Conservation (phyloP, 23 tunicate species). For the Styela plicata region DNA sequence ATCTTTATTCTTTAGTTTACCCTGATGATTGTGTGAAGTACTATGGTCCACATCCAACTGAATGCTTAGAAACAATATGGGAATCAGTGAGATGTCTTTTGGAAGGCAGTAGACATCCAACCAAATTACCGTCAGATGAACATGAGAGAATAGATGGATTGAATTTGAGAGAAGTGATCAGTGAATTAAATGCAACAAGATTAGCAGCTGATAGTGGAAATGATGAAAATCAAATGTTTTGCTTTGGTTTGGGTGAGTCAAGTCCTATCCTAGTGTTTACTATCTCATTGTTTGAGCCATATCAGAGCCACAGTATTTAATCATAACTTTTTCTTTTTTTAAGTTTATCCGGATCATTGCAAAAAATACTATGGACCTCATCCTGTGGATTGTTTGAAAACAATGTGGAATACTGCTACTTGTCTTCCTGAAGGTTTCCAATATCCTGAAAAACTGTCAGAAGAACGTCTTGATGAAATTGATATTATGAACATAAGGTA, state of each 20-base stretch:
- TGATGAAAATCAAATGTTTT: too few relatives aligned
- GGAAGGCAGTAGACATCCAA: slow-evolving; percentile 5
- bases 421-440: too few relatives aligned
- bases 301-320: too few relatives aligned
- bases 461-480: too few relatives aligned
- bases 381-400: slow-evolving; percentile 10
- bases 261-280: too few relatives aligned
- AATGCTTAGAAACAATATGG: slow-evolving; percentile 36
- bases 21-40: slow-evolving; percentile 13
- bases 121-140: not conserved
- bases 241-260: too few relatives aligned
- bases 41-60: slow-evolving; percentile 31
- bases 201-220: too few relatives aligned
- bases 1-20: slow-evolving; percentile 7
- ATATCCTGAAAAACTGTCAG: too few relatives aligned
- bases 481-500: too few relatives aligned
- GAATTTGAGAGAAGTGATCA: slow-evolving; percentile 7
- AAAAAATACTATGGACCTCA: slow-evolving; percentile 20
- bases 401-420: too few relatives aligned
- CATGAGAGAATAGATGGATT: not conserved
- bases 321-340: not conserved
- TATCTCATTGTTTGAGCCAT: too few relatives aligned
- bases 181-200: too few relatives aligned
- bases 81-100: not conserved
- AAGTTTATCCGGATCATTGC: slow-evolving; percentile 14